Percentiles rank a stretch among this genome's conserved stretches.
phyloP scores from a whole-genome alignment of 2,113 vertebrate species.

The Grus americana region DNA sequence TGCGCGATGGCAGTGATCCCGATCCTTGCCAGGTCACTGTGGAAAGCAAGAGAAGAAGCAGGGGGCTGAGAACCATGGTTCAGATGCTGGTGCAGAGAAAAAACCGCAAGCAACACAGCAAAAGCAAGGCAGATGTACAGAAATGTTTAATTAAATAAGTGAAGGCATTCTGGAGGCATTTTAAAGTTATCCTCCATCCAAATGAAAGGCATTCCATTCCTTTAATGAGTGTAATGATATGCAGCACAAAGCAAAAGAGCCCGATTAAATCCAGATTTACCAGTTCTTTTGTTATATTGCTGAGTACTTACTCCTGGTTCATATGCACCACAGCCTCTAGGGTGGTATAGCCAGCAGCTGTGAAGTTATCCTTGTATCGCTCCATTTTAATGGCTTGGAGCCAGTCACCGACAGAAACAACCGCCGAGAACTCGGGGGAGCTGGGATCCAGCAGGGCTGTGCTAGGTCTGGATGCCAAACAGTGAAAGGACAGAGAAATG shows the following conservation, averaged over 20 bases:
- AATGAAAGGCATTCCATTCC: constrained; percentile 75
- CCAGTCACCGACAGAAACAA: constrained; percentile 92
- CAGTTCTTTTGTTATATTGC: constrained; percentile 72
- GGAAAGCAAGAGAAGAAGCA: background rate
- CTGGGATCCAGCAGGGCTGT: constrained; percentile 92
- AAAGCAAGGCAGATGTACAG: constrained; percentile 68
- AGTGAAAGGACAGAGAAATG: background rate
- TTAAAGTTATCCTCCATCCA: constrained; percentile 62
- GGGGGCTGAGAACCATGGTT: background rate
- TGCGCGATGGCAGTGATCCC: constrained; percentile 87
- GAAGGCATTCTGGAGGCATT: constrained; percentile 36
- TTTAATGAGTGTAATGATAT: constrained; percentile 73
- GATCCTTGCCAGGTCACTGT: constrained; percentile 91
- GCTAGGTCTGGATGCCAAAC: constrained; percentile 79
- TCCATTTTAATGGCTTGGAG: constrained; percentile 97
- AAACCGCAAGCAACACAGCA: constrained; percentile 36
- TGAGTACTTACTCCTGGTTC: constrained; percentile 94
- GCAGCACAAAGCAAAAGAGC: constrained; percentile 74
- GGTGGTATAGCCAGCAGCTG: constrained; percentile 90
- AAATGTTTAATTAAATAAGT: constrained; percentile 68
- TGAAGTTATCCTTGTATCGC: constrained; percentile 95
- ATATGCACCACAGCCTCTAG: constrained; percentile 94
- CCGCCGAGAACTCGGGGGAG: constrained; percentile 85
- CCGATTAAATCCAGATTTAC: constrained; percentile 83
- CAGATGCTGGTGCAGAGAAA: constrained; percentile 5